Percentiles rank a stretch among this genome's conserved stretches.
Conservation (phyloP, 1,140 invertebrate genomes). For the Hypsibius dujardini region DNA sequence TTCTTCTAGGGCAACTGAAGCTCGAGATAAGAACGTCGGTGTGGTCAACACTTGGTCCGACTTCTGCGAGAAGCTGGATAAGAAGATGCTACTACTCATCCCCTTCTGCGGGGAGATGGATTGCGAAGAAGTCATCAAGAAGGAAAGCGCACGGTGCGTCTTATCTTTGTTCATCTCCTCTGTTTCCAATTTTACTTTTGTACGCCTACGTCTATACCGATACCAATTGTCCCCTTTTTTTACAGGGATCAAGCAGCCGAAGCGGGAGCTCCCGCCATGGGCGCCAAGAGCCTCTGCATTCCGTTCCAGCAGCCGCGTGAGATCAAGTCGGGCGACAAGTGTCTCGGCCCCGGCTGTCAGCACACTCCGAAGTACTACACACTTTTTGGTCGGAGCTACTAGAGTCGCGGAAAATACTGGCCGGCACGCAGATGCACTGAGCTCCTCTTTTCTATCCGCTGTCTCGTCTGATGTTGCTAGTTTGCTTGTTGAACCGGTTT, state of each 20-base stretch:
- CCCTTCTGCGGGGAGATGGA: constrained; percentile 76
- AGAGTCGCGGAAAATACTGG: too few relatives aligned
- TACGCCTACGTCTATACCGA: constrained; percentile 14
- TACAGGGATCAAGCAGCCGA: constrained; percentile 42
- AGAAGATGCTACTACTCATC: constrained; percentile 68
- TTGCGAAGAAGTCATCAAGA: constrained; percentile 92
- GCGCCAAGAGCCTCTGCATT: constrained; percentile 91
- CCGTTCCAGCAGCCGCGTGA: constrained; percentile 66
- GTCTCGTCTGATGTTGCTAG: too few relatives aligned
- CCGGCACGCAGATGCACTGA: too few relatives aligned
- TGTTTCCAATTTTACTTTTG: constrained; percentile 18
- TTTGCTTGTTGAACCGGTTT: too few relatives aligned
- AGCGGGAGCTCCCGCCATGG: constrained; percentile 73
- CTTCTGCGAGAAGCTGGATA: constrained; percentile 59
- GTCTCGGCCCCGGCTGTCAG: constrained; percentile 69
- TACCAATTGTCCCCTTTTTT: constrained; percentile 10
- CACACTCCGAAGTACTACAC: constrained; percentile 66
- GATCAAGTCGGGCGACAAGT: constrained; percentile 46
- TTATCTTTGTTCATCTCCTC: not conserved
- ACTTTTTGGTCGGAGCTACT: constrained; percentile 91
- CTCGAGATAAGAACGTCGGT: constrained; percentile 53
- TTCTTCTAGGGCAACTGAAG: constrained; percentile 48
- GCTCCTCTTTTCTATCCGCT: too few relatives aligned
- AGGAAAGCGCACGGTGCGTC: constrained; percentile 65
- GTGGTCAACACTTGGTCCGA: constrained; percentile 56